phyloP scores from a whole-genome alignment of 2,888 invertebrate genomes.

The Trisateles emortualis region DNA sequence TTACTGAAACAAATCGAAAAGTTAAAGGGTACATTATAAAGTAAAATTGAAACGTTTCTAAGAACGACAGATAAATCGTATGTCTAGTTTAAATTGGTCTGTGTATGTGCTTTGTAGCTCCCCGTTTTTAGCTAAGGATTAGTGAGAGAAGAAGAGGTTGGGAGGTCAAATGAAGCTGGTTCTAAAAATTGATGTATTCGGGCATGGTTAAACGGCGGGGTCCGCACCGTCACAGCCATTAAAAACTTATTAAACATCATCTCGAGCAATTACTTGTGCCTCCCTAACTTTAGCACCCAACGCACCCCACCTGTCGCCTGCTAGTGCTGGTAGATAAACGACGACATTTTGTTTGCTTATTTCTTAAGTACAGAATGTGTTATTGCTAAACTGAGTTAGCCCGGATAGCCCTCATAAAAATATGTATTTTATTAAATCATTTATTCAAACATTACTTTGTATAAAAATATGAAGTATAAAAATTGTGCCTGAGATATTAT shows the following conservation, averaged over 20 bases:
- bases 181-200: conserved; percentile 64
- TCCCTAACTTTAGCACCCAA: conserved; percentile 41
- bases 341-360: conserved; percentile 25
- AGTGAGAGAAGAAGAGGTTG: conserved; percentile 19
- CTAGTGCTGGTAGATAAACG: conserved; percentile 33
- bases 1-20: conserved; percentile 53
- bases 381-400: neutral
- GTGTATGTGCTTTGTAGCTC: conserved; percentile 6
- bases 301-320: conserved; percentile 39
- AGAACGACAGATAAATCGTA: conserved; percentile 55
- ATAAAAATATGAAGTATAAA: no score
- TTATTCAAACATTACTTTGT: no score
- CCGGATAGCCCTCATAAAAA: no score
- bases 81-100: conserved; percentile 49
- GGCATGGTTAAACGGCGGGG: conserved; percentile 73
- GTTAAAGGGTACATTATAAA: conserved; percentile 62
- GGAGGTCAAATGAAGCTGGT: conserved; percentile 54
- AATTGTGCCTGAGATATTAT: no score
- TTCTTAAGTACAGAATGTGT: neutral
- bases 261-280: conserved; percentile 88
- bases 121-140: conserved; percentile 4
- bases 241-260: conserved; percentile 90
- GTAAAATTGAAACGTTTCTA: conserved; percentile 61
- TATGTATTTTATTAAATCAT: no score
- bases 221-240: conserved; percentile 85